A percentile compares a stretch with the other conserved stretches of the same genome.
Conservation (phyloP, 2,888 invertebrate genomes). For the Platycheirus rosarum region DNA sequence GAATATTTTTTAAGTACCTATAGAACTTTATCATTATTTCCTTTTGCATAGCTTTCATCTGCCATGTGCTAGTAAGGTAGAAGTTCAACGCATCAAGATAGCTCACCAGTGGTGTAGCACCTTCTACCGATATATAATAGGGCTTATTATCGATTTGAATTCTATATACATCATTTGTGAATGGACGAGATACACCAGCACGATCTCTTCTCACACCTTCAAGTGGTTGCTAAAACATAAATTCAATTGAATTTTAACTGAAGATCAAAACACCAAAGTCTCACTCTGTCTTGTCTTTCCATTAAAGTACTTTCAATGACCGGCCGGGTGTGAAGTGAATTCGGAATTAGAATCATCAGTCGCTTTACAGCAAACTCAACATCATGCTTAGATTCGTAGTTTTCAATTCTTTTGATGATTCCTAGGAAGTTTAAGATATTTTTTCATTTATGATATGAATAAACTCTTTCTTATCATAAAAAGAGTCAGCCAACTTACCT, state of each 20-base stretch:
- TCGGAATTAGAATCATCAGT: conserved; percentile 79
- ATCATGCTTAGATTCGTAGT: conserved; percentile 76
- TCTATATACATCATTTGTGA: conserved; percentile 79
- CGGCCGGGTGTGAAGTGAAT: conserved; percentile 77
- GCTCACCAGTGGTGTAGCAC: conserved; percentile 80
- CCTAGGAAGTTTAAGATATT: conserved; percentile 75
- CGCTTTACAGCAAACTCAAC: conserved; percentile 78
- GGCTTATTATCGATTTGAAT: conserved; percentile 75
- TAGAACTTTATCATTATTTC: conserved; percentile 80
- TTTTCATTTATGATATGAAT: no score
- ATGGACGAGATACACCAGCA: conserved; percentile 79
- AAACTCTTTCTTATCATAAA: no score
- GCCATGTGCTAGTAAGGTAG: conserved; percentile 76
- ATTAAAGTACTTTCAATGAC: conserved; percentile 77
- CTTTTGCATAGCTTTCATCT: conserved; percentile 78
- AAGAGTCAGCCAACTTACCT: no score
- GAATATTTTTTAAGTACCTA: conserved; percentile 76
- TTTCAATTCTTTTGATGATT: conserved; percentile 76
- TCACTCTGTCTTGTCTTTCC: conserved; percentile 75
- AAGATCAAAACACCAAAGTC: neutral
- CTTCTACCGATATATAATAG: conserved; percentile 79
- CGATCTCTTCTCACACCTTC: conserved; percentile 76
- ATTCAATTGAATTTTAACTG: neutral
- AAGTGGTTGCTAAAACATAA: conserved; percentile 75
- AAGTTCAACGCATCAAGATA: conserved; percentile 78